These are phyloP conservation scores for Asbolus verrucosus DNA, from an alignment of 1,140 invertebrate genomes.

Conservation along the genomic window DNA sequence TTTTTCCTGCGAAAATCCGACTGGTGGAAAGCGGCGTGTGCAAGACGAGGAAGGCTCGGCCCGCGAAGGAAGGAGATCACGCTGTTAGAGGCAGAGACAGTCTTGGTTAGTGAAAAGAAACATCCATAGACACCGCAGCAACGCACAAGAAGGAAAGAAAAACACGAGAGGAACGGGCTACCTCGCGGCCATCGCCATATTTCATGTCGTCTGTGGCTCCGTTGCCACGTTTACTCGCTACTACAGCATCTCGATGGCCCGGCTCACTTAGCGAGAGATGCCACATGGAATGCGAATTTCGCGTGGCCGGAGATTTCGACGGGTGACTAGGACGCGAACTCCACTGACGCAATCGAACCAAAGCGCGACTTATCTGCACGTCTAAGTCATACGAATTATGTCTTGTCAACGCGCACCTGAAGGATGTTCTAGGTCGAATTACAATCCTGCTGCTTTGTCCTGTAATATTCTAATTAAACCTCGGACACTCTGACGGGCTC, in stretches of 20 bases:
- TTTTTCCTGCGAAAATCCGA: neutral
- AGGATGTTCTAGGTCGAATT: slow-evolving; percentile 52
- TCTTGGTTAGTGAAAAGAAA: slow-evolving; percentile 39
- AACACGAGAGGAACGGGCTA: slow-evolving; percentile 57
- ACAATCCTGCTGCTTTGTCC: slow-evolving; percentile 54
- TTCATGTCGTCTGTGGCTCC: slow-evolving; percentile 61
- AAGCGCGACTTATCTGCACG: slow-evolving; percentile 51
- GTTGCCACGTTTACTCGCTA: slow-evolving; percentile 58
- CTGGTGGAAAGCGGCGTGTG: neutral
- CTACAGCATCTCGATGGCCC: too few relatives aligned
- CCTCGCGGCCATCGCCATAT: slow-evolving; percentile 61
- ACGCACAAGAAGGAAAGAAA: slow-evolving; percentile 50
- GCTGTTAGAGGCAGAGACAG: slow-evolving; percentile 27
- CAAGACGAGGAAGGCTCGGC: too few relatives aligned
- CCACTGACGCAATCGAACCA: neutral
- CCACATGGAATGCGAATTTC: slow-evolving; percentile 47
- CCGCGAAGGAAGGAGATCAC: slow-evolving; percentile 12
- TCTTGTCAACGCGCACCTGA: slow-evolving; percentile 58
- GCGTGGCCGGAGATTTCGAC: slow-evolving; percentile 23
- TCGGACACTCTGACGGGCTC: slow-evolving; percentile 57
- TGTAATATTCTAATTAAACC: slow-evolving; percentile 61
- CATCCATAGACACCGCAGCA: slow-evolving; percentile 30
- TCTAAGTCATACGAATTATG: slow-evolving; percentile 60
- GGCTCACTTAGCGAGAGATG: neutral
- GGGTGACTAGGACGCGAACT: neutral